These are phyloP conservation scores for Tortrix viridana DNA, from an alignment of 2,888 invertebrate genomes.

Conservation along the genomic window DNA sequence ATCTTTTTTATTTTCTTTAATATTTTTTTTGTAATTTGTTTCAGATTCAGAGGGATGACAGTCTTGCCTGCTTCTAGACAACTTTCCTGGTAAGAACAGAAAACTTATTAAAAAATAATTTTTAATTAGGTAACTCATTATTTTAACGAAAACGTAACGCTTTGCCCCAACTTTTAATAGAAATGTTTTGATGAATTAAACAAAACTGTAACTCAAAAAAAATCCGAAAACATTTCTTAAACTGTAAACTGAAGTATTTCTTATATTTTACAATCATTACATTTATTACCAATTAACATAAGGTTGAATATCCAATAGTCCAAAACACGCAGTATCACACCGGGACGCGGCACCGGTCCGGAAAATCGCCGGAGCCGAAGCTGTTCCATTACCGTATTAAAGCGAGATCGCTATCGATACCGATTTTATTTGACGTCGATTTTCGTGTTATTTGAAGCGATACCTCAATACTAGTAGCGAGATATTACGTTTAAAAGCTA, in stretches of 20 bases:
- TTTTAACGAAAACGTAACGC: no score
- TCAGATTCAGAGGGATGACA: conserved; percentile 70
- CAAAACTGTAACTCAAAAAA: no score
- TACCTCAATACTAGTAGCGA: neutral
- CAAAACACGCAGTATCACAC: conserved; percentile 2
- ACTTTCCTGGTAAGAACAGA: conserved; percentile 63
- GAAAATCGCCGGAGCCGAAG: conserved; percentile 68
- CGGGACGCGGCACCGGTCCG: conserved; percentile 69
- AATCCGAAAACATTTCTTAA: no score
- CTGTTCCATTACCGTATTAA: conserved; percentile 80
- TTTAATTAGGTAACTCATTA: neutral
- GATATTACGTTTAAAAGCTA: neutral
- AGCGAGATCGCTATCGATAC: conserved; percentile 38
- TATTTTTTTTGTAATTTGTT: conserved; percentile 52
- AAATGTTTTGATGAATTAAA: no score
- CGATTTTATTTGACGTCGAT: conserved; percentile 9
- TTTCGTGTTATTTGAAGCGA: neutral
- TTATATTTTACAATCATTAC: no score
- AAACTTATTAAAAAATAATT: neutral
- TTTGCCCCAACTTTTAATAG: no score
- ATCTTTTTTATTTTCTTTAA: neutral
- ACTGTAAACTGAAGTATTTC: no score
- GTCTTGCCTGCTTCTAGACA: conserved; percentile 47
- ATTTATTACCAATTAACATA: neutral
- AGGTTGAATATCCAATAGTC: neutral